Base-by-base conservation (phyloP, 2,113 vertebrate species). In the Rissa tridactyla region DNA sequence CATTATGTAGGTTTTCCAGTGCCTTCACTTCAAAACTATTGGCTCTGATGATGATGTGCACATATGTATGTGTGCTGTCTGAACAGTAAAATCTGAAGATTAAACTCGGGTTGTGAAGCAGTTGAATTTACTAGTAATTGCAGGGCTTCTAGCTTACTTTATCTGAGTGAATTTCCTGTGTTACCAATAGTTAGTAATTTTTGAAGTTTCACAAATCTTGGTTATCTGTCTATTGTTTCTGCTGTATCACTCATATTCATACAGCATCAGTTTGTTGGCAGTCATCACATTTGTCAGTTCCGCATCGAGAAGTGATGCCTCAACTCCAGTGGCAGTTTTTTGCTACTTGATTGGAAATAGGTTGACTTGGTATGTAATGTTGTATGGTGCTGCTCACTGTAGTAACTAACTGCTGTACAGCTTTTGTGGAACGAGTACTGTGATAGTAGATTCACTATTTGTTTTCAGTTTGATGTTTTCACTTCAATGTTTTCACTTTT, bases 171-270 rank as follows among this genome's bases (percentile, higher is more conserved):
- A 23, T 64, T 60, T 79, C 13, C 16, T 46, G 17, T 36, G 61
- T 42, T 79, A 64, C 54, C 15, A n/a, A 5, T 20, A 66, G 52
- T 52, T 77, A 51, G 11, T 40, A 30, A 51, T 30, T 70, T 61
- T 22, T n/a, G n/a, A 54, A 52, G 15, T 65, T 89, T 86, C 21
- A 18, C 18, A 40, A 57, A 25, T 90, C 16, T 49, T 51, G 18
- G 10, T 49, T 19, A 11, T 26, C 23, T 26, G 9, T 76, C 2
- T 2, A 2, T 61, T 71, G 32, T 69, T 88, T 82, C 58, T 51
- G 1, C 52, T 4, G 2, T n/a, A 22, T 49, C 18, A 9, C 12
- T 54, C 1, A 1, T 32, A 11, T 20, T 23, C 22, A 3, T 58
- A 18, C 9, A 36, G 21, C 32, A 58, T 36, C 23, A 14, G 12